phyloP scores from a whole-genome alignment of 2,797 vertebrate species.

The Anabas testudineus region DNA sequence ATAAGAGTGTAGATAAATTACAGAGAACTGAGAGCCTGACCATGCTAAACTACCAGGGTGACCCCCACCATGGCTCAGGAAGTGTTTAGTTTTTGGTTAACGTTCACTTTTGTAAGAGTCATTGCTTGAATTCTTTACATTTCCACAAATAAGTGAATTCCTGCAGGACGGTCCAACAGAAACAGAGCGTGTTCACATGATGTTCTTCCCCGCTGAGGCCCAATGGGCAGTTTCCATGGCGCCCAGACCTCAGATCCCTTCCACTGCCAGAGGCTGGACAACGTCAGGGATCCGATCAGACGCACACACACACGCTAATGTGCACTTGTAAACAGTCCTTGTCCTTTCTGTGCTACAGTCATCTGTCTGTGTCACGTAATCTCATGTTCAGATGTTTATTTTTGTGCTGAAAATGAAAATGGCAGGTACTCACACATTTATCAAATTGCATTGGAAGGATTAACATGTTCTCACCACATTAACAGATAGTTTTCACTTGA shows the following conservation, averaged over 20 bases:
- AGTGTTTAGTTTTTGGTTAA: conserved; percentile 72
- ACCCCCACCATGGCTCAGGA: conserved; percentile 48
- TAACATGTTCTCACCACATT: conserved; percentile 3
- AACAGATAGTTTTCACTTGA: conserved; percentile 26
- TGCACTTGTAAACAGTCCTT: conserved; percentile 6
- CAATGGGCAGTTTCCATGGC: conserved; percentile 74
- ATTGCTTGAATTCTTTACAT: conserved; percentile 86
- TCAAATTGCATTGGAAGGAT: conserved; percentile 3
- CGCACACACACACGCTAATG: conserved; percentile 23
- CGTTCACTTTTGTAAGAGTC: conserved; percentile 71
- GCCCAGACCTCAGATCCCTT: conserved; percentile 69
- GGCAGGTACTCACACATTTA: conserved; percentile 2
- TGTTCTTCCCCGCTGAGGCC: conserved; percentile 67
- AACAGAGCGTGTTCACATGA: conserved; percentile 72
- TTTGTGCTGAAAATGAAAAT: conserved; percentile 15
- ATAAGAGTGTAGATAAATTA: conserved; percentile 15
- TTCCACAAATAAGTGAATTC: conserved; percentile 86
- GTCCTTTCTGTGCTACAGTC: conserved; percentile 19
- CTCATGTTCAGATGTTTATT: conserved; percentile 38
- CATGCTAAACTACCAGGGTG: conserved; percentile 13
- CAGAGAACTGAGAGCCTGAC: not conserved
- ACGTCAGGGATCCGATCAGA: conserved; percentile 50
- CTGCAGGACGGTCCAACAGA: conserved; percentile 78
- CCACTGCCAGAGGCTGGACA: conserved; percentile 63
- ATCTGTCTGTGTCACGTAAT: conserved; percentile 40